These are phyloP conservation scores for Crioceris asparagi DNA, from an alignment of 2,888 invertebrate species.

Conservation along the genomic window DNA sequence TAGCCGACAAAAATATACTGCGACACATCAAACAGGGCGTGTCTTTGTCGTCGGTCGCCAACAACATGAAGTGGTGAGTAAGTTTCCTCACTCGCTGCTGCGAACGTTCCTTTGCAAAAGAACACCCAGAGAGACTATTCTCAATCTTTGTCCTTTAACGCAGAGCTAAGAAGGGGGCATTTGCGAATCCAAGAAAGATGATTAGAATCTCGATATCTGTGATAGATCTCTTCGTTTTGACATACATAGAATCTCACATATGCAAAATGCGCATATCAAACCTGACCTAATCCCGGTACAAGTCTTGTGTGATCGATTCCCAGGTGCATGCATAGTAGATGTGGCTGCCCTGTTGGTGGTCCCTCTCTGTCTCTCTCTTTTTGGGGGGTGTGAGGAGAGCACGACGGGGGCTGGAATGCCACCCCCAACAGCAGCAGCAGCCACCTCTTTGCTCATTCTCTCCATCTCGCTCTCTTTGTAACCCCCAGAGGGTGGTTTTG, in stretches of 20 bases:
- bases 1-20: slow-evolving; percentile 25
- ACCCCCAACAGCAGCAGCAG: slow-evolving; percentile 4
- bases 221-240: no score
- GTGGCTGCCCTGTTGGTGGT: slow-evolving; percentile 13
- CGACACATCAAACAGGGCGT: slow-evolving; percentile 23
- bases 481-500: slow-evolving; percentile 1
- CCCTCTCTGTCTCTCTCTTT: slow-evolving; percentile 14
- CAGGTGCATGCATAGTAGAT: slow-evolving; percentile 28
- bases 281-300: slow-evolving; percentile 23
- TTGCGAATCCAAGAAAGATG: no score
- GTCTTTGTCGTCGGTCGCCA: slow-evolving; percentile 9
- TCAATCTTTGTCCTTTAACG: no score
- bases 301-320: slow-evolving; percentile 23
- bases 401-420: slow-evolving; percentile 9
- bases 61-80: no score
- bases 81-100: no score
- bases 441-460: neutral
- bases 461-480: neutral
- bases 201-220: no score
- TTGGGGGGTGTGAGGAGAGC: slow-evolving; percentile 3
- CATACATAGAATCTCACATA: no score
- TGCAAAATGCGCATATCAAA: slow-evolving; percentile 23
- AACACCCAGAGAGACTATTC: no score
- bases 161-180: no score
- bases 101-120: no score